Conservation (phyloP, 2,797 vertebrate species). For the Falco columbarius region DNA sequence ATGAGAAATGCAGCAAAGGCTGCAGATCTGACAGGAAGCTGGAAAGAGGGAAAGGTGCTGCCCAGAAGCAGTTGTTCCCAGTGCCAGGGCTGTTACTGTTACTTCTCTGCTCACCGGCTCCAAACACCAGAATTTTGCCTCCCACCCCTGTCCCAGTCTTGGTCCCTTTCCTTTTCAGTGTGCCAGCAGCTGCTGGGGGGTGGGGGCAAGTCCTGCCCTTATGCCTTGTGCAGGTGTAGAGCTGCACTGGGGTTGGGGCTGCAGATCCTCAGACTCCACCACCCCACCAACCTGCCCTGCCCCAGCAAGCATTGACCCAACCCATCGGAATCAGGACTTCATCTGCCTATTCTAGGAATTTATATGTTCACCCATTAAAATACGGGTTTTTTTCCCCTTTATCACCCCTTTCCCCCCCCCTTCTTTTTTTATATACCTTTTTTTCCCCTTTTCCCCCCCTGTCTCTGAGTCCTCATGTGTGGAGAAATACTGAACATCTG, state of each 20-base stretch:
- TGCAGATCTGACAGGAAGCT: neutral
- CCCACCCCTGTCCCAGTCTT: no score
- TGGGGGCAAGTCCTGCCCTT: neutral
- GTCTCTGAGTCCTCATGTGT: accelerated
- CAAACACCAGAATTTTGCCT: neutral
- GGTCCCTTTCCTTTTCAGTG: neutral
- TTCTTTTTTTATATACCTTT: neutral
- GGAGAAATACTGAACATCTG: neutral
- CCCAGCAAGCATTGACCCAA: neutral
- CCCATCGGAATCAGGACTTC: neutral
- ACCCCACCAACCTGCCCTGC: neutral
- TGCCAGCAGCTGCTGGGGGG: neutral
- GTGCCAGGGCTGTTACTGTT: neutral
- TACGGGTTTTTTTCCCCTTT: neutral
- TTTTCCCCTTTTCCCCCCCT: neutral
- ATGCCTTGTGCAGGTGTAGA: neutral
- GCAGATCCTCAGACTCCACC: neutral
- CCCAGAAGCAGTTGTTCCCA: neutral
- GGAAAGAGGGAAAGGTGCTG: neutral
- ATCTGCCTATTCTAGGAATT: neutral
- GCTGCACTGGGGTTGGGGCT: neutral
- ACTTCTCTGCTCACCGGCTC: neutral
- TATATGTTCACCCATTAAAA: neutral
- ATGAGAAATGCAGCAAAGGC: neutral
- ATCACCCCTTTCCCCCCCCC: neutral